Percentiles rank a stretch among this genome's conserved stretches.
These are phyloP conservation scores for Dipus sagitta DNA, from an alignment of 2,797 vertebrate genomes.

Conservation along the genomic window DNA sequence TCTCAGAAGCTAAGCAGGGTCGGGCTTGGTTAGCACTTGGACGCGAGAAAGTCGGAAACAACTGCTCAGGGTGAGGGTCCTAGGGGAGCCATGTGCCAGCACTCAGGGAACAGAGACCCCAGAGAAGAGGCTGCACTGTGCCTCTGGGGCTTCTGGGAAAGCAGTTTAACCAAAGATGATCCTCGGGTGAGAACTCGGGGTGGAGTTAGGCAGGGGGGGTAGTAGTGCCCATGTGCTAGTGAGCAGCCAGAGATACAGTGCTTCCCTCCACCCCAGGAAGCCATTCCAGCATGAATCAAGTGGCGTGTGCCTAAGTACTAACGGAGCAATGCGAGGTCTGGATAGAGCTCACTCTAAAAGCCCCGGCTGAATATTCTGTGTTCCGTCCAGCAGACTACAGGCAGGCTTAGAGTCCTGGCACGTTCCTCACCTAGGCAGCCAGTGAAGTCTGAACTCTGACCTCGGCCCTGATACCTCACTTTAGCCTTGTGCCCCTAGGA, in stretches of 20 bases:
- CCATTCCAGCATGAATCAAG: not conserved
- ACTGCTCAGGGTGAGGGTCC: not conserved
- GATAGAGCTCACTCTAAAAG: not conserved
- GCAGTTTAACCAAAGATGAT: rapidly evolving
- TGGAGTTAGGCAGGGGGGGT: rapidly evolving
- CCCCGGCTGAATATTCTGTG: not conserved
- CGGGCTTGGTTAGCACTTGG: not conserved
- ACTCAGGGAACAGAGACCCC: not conserved
- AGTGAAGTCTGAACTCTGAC: not conserved
- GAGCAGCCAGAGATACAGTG: not conserved
- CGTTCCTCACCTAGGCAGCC: rapidly evolving
- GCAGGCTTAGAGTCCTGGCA: not conserved
- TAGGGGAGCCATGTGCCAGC: not conserved
- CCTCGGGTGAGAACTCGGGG: not conserved
- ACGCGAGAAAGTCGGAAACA: not conserved
- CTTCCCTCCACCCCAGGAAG: rapidly evolving
- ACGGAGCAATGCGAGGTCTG: not conserved
- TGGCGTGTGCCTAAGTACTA: not conserved
- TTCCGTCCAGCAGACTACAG: not conserved
- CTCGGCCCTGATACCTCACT: not conserved
- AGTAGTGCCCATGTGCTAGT: rapidly evolving
- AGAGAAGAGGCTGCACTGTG: not conserved
- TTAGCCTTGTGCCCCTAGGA: not conserved
- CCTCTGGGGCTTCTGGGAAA: not conserved
- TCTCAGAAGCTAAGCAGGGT: too few species aligned